These are phyloP conservation scores for Odontocolon sp. DNA, from an alignment of 2,888 invertebrate genomes.

Conservation along the genomic window DNA sequence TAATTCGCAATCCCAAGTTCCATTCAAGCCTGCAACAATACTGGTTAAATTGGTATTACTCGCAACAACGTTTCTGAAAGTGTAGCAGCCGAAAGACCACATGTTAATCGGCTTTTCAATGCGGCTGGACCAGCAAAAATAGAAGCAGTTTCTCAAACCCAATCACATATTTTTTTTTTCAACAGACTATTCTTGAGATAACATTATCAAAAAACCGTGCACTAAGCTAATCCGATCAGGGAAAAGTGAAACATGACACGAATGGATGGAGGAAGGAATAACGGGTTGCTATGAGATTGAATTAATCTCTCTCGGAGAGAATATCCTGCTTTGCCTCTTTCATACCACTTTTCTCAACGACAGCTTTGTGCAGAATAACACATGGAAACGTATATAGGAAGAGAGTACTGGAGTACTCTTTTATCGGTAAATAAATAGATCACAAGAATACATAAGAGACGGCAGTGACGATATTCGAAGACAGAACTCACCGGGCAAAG, in stretches of 20 bases:
- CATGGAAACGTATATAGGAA: not conserved
- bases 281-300: not conserved
- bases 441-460: not conserved
- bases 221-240: not conserved
- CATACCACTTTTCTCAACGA: not conserved
- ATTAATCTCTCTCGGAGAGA: not conserved
- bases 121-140: conserved; percentile 1
- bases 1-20: conserved; percentile 61
- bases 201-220: not conserved
- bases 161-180: not conserved
- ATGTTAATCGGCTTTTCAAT: conserved; percentile 21
- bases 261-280: not conserved
- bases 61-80: not conserved
- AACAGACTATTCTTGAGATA: not conserved
- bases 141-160: not conserved
- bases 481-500: not conserved
- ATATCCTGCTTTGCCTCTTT: not conserved
- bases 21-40: conserved; percentile 62
- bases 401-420: not conserved
- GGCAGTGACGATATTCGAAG: not conserved
- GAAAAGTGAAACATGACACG: not conserved
- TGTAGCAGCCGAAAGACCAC: conserved; percentile 21
- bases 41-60: conserved; percentile 56
- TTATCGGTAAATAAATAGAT: conserved; percentile 30
- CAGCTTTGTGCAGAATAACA: not conserved